Base-by-base conservation (phyloP, 2,888 invertebrate species). In the Epirrita christyi region DNA sequence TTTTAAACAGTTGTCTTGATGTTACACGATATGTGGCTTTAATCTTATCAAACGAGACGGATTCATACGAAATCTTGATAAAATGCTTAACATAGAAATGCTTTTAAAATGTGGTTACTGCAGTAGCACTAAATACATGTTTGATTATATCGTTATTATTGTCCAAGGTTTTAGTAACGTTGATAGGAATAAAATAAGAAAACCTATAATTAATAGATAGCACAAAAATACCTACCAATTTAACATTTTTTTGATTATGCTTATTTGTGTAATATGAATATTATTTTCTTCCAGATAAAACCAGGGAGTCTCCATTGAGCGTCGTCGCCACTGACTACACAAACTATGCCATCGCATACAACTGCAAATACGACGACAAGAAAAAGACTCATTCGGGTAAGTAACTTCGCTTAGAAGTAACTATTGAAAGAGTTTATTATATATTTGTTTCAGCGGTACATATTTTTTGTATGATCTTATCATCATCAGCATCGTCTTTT, bases 301-400 rank as follows among this genome's bases (percentile, higher is more conserved):
- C 66, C 29, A 81, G 90, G 37, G 90, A 93, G 7, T 89, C 93
- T 0, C 93, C 94, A 0, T 93, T 95, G 70, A 93, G 92, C 88
- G 79, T 95, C 1, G 71, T 95, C 32, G 93, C 92, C 10, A 95
- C 95, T 0, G 95, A 95, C 76, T 95, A 95, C 76, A 83, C 78
- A 1, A 86, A 87, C 71, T 95, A 94, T 69, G 88, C 94, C 0
- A 93, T 95, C 6, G 93, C 94, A 0, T 94, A 94, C 93, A 93
- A 93, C 63, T 95, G 95, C 83, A 85, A 78, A 56, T 80, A 76
- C 50, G 83, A 86, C 14, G 83, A 85, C 27, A 81, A 81, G 71
- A 82, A 72, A 44, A 87, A 88, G 57, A 71, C 73, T 1, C 86
- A 85, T 46, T 68, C 76, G 64, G 85, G 88, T 88, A 76, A 59